Evolutionary conservation across 2,113 vertebrate species (phyloP).

Genomic region (Penelope pileata): DNA sequence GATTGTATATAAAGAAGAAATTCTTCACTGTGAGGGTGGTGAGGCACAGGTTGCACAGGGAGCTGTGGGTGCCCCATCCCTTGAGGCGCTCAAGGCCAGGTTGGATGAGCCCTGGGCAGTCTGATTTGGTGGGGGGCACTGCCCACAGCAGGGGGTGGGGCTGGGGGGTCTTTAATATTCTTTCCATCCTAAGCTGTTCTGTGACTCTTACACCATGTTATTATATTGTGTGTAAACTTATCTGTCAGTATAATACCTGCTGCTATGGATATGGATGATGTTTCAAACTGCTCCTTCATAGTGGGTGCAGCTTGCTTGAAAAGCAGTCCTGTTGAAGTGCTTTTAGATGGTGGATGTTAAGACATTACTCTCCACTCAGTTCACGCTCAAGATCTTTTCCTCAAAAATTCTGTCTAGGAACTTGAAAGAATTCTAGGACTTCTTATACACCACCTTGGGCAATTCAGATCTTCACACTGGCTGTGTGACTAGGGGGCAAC

Average conservation of each 20-base stretch:
- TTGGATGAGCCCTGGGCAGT: no score
- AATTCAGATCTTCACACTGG: neutral
- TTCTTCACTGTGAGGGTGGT: neutral
- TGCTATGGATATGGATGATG: neutral
- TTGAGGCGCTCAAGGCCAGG: no score
- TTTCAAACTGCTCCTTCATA: neutral
- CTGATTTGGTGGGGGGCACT: no score
- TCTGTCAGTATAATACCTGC: neutral
- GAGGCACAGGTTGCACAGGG: neutral
- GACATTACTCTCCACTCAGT: fast-evolving
- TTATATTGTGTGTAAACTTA: neutral
- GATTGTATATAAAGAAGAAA: neutral
- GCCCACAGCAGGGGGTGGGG: no score
- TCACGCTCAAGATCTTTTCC: neutral
- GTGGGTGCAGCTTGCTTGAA: neutral
- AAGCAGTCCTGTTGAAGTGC: neutral
- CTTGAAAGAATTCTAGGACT: neutral
- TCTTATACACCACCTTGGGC: neutral
- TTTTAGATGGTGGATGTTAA: neutral
- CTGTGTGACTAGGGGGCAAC: neutral
- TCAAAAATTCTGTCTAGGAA: neutral
- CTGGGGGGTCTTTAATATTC: no score
- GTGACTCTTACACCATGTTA: neutral
- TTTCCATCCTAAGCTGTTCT: neutral
- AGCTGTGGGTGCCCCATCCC: no score